phyloP scores from a whole-genome alignment of 2,888 invertebrate genomes.

The Habroteleia sp. region DNA sequence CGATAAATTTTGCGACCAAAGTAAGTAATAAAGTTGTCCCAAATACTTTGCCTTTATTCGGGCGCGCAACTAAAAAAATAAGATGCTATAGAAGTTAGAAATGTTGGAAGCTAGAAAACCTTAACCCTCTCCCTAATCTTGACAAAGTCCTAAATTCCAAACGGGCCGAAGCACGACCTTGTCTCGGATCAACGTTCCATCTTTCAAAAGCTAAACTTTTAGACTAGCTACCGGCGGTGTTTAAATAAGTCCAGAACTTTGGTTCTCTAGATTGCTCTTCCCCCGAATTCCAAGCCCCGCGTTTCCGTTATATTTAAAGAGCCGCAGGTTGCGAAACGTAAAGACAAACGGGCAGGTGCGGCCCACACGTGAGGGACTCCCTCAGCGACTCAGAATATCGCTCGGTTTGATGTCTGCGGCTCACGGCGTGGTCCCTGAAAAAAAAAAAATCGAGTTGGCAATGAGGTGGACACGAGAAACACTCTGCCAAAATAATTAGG shows the following conservation, averaged over 20 bases:
- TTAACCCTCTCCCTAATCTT: slow-evolving; percentile 34
- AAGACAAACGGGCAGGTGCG: slow-evolving; percentile 49
- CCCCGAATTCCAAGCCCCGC: slow-evolving; percentile 23
- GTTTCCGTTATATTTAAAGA: slow-evolving; percentile 59
- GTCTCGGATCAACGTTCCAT: slow-evolving; percentile 19
- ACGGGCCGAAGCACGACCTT: slow-evolving; percentile 19
- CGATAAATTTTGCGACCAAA: too few species aligned
- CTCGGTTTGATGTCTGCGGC: slow-evolving; percentile 43
- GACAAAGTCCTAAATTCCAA: slow-evolving; percentile 39
- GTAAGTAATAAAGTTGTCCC: too few species aligned
- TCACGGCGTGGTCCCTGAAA: slow-evolving; percentile 59
- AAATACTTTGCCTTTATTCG: too few species aligned
- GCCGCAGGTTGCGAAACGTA: slow-evolving; percentile 48
- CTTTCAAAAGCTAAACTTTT: slow-evolving; percentile 9
- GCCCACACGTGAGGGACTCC: slow-evolving; percentile 61
- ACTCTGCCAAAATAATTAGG: slow-evolving; percentile 91
- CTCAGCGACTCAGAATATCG: slow-evolving; percentile 59
- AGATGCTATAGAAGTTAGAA: neutral
- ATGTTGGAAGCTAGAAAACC: neutral
- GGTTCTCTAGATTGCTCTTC: slow-evolving; percentile 5
- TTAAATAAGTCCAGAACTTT: neutral
- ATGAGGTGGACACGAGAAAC: slow-evolving; percentile 60
- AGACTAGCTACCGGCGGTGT: neutral
- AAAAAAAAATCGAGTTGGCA: slow-evolving; percentile 65
- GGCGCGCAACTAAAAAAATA: too few species aligned